phyloP scores from a whole-genome alignment of 2,113 vertebrate genomes.

The Butorides virescens region DNA sequence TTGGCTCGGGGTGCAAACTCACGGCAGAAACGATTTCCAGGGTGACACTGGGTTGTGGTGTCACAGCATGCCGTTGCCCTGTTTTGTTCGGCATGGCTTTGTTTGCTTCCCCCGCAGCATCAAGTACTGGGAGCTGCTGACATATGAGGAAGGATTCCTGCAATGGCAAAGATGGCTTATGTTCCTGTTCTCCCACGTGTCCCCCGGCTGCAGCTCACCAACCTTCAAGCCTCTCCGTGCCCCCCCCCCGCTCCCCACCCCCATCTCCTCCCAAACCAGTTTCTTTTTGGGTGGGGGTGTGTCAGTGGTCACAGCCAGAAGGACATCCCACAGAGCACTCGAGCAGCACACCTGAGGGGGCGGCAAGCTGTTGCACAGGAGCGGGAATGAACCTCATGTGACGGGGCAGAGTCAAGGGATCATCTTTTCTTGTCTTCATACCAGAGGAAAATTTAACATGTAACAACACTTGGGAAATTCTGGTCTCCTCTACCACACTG shows the following conservation, averaged over 20 bases:
- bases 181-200: neutral
- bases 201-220: neutral
- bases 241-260: neutral
- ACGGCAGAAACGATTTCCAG: neutral
- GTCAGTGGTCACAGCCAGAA: neutral
- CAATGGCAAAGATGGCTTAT: neutral
- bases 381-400: neutral
- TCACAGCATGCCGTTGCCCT: neutral
- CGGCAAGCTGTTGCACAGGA: neutral
- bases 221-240: neutral
- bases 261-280: neutral
- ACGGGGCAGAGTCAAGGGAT: neutral
- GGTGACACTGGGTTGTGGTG: neutral
- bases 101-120: neutral
- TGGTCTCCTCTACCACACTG: neutral
- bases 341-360: neutral
- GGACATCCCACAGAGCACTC: neutral
- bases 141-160: neutral
- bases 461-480: neutral
- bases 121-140: neutral
- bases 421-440: neutral
- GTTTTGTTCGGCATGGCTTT: neutral
- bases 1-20: neutral
- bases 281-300: neutral
- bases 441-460: neutral